Percentiles rank a stretch among this genome's conserved stretches.
phyloP scores from a whole-genome alignment of 64 coral and sea anemone genomes.

The Cladopsammia gracilis region DNA sequence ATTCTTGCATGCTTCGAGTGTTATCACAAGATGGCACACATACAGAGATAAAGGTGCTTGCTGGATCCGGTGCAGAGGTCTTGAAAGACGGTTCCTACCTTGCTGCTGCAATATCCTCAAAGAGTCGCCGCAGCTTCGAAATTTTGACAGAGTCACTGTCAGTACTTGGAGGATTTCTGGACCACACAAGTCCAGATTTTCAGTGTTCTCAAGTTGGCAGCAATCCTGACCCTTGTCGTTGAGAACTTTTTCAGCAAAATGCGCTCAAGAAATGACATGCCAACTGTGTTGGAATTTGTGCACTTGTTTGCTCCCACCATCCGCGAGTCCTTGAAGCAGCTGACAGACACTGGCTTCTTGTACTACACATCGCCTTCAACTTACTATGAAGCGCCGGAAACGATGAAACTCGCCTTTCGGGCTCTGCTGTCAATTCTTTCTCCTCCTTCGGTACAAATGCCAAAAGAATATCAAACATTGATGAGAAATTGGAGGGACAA shows the following conservation, averaged over 20 bases:
- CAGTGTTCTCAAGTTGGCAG: slow-evolving; percentile 4
- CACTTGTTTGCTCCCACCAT: slow-evolving; percentile 39
- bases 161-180: background rate
- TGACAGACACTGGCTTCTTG: slow-evolving; percentile 40
- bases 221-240: slow-evolving; percentile 39
- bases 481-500: slow-evolving; percentile 71
- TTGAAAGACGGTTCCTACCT: slow-evolving; percentile 45
- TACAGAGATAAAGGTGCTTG: slow-evolving; percentile 20
- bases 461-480: slow-evolving; percentile 40
- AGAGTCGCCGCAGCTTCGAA: slow-evolving; percentile 17
- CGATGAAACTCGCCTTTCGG: slow-evolving; percentile 33
- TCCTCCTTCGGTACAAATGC: slow-evolving; percentile 32
- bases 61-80: slow-evolving; percentile 29
- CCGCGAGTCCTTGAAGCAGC: slow-evolving; percentile 50
- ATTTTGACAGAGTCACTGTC: slow-evolving; percentile 36
- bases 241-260: slow-evolving; percentile 61
- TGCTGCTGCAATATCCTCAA: slow-evolving; percentile 29
- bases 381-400: slow-evolving; percentile 51
- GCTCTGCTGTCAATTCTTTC: slow-evolving; percentile 5
- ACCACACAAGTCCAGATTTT: background rate
- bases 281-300: slow-evolving; percentile 58
- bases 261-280: slow-evolving; percentile 61
- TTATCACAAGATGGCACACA: slow-evolving; percentile 16
- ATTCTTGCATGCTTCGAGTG: background rate
- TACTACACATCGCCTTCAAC: slow-evolving; percentile 26